Base-by-base conservation (phyloP, 1,140 invertebrate species). In the Popillia japonica region DNA sequence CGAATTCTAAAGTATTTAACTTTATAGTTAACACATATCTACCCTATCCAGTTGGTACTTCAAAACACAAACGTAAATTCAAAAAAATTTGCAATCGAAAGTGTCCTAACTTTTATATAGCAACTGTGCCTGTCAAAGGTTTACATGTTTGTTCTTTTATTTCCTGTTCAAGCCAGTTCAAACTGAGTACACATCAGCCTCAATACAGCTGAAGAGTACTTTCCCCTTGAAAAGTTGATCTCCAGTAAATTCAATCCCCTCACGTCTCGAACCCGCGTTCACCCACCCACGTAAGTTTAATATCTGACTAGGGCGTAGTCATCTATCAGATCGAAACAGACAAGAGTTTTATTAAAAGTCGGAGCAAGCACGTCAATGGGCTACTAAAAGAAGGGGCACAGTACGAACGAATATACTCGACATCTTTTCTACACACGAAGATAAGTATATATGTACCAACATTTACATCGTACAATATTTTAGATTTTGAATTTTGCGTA, bases 301-400 rank as follows among this genome's bases (percentile, higher is more conserved):
- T 87, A 87, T 87, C 86, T 85, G 85, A 85, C 86, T 85, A 81
- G 84, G 86, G 87, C 84, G 86, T 83, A 87, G 87, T 87, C 87
- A 87, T 87, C 86, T 87, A 87, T 87, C 87, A 87, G 85, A 84
- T 83, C 84, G 85, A 85, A 87, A 87, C 86, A 87, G 85, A 86
- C 84, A 86, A 87, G 85, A 86, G 84, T 86, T 86, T 86, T 86
- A 86, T 85, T 87, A 87, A 87, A 87, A 86, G 85, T 86, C 84
- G 79, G 84, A 83, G 84, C 82, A 83, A 83, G 83, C 79, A 85
- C 84, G 86, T 87, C 86, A 86, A 86, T 86, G 84, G 85, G 83
- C 82, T 68, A 68, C 61, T 27, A 68, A 68, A 68, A 68, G 61
- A 68, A 68, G 61, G 61, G 61, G 61, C 61, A 68, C 61, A 68